Base-by-base conservation (phyloP, 2,888 invertebrate genomes). In the Sinodicranocentrus sp. region DNA sequence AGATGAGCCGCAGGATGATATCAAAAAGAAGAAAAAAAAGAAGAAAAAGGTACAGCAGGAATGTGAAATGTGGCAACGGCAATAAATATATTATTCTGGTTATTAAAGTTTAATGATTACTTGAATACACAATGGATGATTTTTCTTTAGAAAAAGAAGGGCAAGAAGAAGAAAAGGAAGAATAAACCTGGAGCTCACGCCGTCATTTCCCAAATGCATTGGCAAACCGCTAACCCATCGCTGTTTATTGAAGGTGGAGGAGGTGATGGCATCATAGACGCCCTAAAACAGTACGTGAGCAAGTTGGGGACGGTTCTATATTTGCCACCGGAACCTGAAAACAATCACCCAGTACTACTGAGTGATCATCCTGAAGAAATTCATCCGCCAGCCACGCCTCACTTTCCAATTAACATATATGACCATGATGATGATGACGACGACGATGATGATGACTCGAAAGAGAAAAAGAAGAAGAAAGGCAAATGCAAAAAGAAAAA, bases 1-100 rank as follows among this genome's bases (percentile, higher is more conserved):
- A 6, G 21, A 28, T 2, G 59, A 43, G 2, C 54, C 52, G 15
- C 26, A 59, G 10, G 63, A 63, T 15, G 61, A 75, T 13, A n/a
- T 52, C 0, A 70, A 82, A 54, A 78, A 71, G 28, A 82, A 75
- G 19, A 78, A 84, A 70, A 61, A 71, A 19, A 80, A 76, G 48
- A 72, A 63, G 39, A 75, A 82, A 48, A 65, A 70, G 39, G n/a
- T n/a, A 44, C 44, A 44, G n/a, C 2, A 26, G 48, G n/a, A 52
- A 75, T 23, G 44, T n/a, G n/a, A n/a, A n/a, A n/a, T n/a, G n/a
- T n/a, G n/a, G n/a, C n/a, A n/a, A n/a, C n/a, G n/a, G n/a, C n/a
- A n/a, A n/a, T n/a, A n/a, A n/a, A n/a, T n/a, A n/a, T n/a, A n/a
- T n/a, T n/a, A n/a, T n/a, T n/a, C n/a, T n/a, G n/a, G n/a, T n/a